These are phyloP conservation scores for Hypanus sabinus DNA, from an alignment of 2,113 vertebrate genomes.

Conservation along the genomic window DNA sequence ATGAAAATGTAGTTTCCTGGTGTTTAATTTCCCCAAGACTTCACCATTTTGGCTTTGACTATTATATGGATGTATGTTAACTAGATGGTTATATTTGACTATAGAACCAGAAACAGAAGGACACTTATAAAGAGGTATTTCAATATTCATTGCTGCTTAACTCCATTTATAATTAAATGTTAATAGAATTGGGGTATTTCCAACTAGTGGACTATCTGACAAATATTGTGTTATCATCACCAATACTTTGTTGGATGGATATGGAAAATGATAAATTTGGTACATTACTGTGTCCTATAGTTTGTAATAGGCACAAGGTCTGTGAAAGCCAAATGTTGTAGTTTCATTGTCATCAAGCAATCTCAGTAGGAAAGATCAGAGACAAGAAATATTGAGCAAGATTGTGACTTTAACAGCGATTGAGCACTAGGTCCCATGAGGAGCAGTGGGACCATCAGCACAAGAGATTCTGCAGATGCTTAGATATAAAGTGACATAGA, in stretches of 20 bases:
- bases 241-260: not conserved
- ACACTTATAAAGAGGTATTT: not conserved
- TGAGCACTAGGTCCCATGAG: not conserved
- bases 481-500: no score
- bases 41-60: not conserved
- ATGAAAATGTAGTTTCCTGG: not conserved
- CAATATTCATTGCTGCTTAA: not conserved
- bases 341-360: not conserved
- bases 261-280: not conserved
- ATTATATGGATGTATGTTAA: not conserved
- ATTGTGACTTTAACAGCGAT: not conserved
- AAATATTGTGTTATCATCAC: not conserved
- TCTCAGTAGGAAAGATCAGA: not conserved
- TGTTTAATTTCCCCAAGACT: not conserved
- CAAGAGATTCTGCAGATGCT: no score
- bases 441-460: not conserved
- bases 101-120: not conserved
- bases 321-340: not conserved
- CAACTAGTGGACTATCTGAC: not conserved
- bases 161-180: not conserved
- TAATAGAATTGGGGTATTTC: not conserved
- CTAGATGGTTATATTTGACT: slow-evolving; percentile 2
- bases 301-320: no score
- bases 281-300: not conserved
- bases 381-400: not conserved